A percentile compares a stretch with the other conserved stretches of the same genome.
phyloP scores from a whole-genome alignment of 2,888 invertebrate genomes.

The Camponotus fellah region DNA sequence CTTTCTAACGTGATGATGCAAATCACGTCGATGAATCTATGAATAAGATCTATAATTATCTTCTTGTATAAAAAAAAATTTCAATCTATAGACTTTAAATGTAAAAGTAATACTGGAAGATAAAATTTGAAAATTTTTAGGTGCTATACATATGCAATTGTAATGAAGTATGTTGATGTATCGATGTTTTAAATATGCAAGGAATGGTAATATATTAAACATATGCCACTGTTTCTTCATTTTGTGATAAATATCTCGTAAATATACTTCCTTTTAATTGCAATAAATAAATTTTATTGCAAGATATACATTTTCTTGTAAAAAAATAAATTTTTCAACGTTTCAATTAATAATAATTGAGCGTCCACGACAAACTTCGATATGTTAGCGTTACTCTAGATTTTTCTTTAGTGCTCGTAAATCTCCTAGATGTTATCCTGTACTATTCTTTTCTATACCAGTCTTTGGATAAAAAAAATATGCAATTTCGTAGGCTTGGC shows the following conservation, averaged over 20 bases:
- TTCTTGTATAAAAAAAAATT: neutral
- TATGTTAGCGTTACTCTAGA: neutral
- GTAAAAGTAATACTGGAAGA: neutral
- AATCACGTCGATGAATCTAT: neutral
- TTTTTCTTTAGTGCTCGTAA: neutral
- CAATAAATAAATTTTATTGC: neutral
- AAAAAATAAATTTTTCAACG: neutral
- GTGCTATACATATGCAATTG: neutral
- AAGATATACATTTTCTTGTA: neutral
- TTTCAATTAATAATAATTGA: neutral
- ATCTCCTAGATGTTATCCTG: neutral
- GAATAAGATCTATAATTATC: neutral
- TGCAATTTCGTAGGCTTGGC: neutral
- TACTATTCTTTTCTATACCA: constrained; percentile 23
- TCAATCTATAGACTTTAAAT: neutral
- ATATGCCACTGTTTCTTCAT: neutral
- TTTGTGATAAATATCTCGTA: neutral
- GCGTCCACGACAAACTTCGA: neutral
- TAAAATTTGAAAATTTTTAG: neutral
- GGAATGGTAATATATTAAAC: neutral
- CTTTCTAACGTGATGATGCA: neutral
- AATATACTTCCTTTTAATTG: neutral
- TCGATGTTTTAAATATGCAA: neutral
- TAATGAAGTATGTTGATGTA: neutral
- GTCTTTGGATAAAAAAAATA: constrained; percentile 45